Base-by-base conservation (phyloP, 2,888 invertebrate species). In the Lypha dubia region DNA sequence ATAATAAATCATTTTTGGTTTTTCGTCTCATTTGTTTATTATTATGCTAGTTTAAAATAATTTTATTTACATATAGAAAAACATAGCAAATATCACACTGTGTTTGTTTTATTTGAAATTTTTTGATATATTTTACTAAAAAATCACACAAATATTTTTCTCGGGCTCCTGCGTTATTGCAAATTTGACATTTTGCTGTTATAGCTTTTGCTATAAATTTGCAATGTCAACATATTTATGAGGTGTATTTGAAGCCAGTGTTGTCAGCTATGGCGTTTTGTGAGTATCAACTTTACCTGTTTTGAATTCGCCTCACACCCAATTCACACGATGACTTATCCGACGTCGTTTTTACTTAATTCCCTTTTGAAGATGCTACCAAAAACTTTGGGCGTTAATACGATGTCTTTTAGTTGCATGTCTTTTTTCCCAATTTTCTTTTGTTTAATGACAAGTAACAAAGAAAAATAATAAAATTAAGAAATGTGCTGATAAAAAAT, bases 161-260 rank as follows among this genome's bases (percentile, higher is more conserved):
- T n/a, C n/a, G n/a, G n/a, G n/a, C n/a, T n/a, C n/a, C n/a, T n/a
- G n/a, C 46, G 44, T 56, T 56, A 53, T 44, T 62, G 62, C 35
- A 24, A 9, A 13, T 56, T 79, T 79, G 79, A 79, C 71, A 79
- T 22, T 44, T 79, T 53, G n/a, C n/a, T n/a, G n/a, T n/a, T n/a
- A n/a, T n/a, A n/a, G n/a, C n/a, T n/a, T n/a, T n/a, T n/a, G 51
- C 79, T 70, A 79, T 79, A 79, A 79, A 51, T 17, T 28, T 32
- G 22, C 28, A 51, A 44, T 62, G 53, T 62, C 77, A 70, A 53
- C 62, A 77, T n/a, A 62, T 20, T 41, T 32, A 20, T 38, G 60
- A 51, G 77, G 70, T 77, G 77, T 35, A 77, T 70, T 77, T 77
- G 11, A 22, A 20, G 11, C 13, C 13, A 28, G 1, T 11, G 22